Evolutionary conservation across 2,888 invertebrate species (phyloP).

Genomic region (Meandrusa payeni): DNA sequence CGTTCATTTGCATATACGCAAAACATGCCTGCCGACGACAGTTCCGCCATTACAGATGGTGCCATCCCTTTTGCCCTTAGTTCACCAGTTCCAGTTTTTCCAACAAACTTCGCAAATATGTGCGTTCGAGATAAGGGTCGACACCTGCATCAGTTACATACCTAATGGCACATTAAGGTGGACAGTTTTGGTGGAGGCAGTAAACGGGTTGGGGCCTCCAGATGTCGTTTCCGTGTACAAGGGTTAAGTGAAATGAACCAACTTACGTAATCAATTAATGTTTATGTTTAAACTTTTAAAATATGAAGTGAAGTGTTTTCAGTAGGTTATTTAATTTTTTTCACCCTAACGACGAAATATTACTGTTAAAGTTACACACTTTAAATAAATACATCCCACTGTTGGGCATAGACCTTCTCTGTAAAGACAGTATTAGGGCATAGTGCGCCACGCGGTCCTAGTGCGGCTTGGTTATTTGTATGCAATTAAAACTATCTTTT

Average conservation of each 20-base stretch:
- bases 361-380: too few species aligned
- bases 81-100: conserved; percentile 53
- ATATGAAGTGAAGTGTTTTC: conserved; percentile 2
- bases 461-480: too few species aligned
- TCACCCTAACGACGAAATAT: too few species aligned
- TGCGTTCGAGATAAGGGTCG: conserved; percentile 64
- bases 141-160: conserved; percentile 58
- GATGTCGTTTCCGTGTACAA: conserved; percentile 39
- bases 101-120: conserved; percentile 64
- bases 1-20: conserved; percentile 44
- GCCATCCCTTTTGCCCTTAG: conserved; percentile 40
- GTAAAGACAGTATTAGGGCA: too few species aligned
- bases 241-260: conserved; percentile 42
- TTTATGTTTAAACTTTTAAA: conserved; percentile 24
- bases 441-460: too few species aligned
- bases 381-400: too few species aligned
- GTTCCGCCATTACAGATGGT: conserved; percentile 42
- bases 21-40: conserved; percentile 31
- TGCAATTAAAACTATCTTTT: too few species aligned
- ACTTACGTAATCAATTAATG: conserved; percentile 39
- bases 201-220: conserved; percentile 38
- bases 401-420: too few species aligned
- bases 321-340: too few species aligned
- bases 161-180: conserved; percentile 71
- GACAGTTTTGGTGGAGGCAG: conserved; percentile 42